A percentile compares a stretch with the other conserved stretches of the same genome.
Conservation (phyloP, 2,888 invertebrate genomes). For the Apotomis capreana region DNA sequence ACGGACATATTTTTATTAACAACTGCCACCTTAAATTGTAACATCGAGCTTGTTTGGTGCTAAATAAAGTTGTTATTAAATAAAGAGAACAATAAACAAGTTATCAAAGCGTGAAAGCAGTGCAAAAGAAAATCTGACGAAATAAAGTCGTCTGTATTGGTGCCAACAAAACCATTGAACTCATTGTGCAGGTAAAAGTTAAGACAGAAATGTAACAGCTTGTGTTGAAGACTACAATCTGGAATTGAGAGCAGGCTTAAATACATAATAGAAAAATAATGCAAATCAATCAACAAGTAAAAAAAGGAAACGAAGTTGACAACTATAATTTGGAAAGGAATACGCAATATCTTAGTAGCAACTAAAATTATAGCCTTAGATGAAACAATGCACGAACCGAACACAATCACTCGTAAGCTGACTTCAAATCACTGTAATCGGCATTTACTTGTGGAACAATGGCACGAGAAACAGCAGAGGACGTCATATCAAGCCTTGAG, state of each 20-base stretch:
- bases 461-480: constrained; percentile 42
- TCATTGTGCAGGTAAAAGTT: not conserved
- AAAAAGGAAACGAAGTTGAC: not conserved
- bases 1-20: not conserved
- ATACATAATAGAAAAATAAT: not conserved
- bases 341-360: constrained; percentile 30
- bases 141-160: not conserved
- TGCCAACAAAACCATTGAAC: not conserved
- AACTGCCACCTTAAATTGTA: not conserved
- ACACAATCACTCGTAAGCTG: constrained; percentile 39
- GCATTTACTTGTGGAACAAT: constrained; percentile 44
- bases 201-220: not conserved
- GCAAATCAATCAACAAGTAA: not conserved
- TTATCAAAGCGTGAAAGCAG: not conserved
- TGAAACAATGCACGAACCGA: constrained; percentile 35
- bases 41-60: not conserved
- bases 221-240: not conserved
- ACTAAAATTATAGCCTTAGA: constrained; percentile 27
- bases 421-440: constrained; percentile 44
- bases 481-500: constrained; percentile 33
- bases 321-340: constrained; percentile 22
- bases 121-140: not conserved
- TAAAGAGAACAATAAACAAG: not conserved
- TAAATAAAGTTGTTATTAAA: not conserved
- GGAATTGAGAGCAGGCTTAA: not conserved